These are phyloP conservation scores for Antedon mediterranea DNA, from an alignment of 53 echinoderm and acorn worm genomes.

Conservation along the genomic window DNA sequence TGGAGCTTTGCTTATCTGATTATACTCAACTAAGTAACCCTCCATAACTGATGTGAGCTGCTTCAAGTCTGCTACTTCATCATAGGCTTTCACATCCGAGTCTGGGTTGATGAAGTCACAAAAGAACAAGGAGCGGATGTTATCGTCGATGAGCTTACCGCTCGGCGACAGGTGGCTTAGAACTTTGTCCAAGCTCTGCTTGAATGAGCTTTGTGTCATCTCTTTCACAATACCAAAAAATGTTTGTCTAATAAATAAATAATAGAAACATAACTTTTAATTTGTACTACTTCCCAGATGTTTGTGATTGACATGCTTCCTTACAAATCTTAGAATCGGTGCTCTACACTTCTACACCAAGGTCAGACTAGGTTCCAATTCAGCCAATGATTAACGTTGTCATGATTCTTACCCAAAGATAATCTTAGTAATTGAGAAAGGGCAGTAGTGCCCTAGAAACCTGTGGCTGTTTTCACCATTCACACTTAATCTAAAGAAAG, in stretches of 20 bases:
- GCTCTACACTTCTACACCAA: no score
- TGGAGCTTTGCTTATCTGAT: conserved; percentile 85
- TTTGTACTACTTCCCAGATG: no score
- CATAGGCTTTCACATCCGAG: conserved; percentile 57
- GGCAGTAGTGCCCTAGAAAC: no score
- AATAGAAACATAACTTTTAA: no score
- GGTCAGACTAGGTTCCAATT: no score
- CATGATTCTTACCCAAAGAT: no score
- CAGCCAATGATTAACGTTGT: no score
- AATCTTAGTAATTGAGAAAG: no score
- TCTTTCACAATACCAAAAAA: conserved; percentile 99
- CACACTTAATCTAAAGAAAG: no score
- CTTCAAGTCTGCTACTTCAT: conserved; percentile 85
- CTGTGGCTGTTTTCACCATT: no score
- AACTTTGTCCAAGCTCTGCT: conserved; percentile 96
- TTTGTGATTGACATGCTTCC: no score
- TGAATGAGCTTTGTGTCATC: conserved; percentile 87
- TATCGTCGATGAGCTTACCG: conserved; percentile 90
- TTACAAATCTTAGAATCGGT: no score
- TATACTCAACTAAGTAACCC: conserved; percentile 71
- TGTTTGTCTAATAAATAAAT: conserved; percentile 39
- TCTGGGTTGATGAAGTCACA: conserved; percentile 74
- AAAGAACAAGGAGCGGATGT: conserved; percentile 60
- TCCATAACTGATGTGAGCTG: conserved; percentile 69
- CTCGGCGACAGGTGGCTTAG: conserved; percentile 89